These are phyloP conservation scores for Diceros bicornis DNA, from an alignment of 2,797 vertebrate genomes.

Conservation along the genomic window DNA sequence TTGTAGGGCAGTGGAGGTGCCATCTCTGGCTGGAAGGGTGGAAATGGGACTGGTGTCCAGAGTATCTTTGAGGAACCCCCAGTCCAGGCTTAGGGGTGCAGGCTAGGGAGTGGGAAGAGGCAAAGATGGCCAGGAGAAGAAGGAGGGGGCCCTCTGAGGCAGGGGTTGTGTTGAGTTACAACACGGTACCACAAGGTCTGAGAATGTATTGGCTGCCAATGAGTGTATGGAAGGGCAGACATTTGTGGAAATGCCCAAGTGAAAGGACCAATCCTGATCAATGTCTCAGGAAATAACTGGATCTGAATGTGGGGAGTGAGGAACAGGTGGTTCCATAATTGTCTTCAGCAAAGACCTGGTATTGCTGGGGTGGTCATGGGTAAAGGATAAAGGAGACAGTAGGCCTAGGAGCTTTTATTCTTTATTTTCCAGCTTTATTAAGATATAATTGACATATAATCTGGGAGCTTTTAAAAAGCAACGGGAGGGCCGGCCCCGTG, in stretches of 20 bases:
- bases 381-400: constrained; percentile 60
- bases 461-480: constrained; percentile 64
- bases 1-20: constrained; percentile 59
- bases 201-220: background rate
- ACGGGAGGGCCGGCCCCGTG: background rate
- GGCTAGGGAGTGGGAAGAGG: background rate
- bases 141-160: background rate
- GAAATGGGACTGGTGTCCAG: background rate
- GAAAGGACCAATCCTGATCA: constrained; percentile 32
- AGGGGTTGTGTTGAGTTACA: background rate
- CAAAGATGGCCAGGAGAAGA: background rate
- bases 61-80: background rate
- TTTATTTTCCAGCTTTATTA: background rate
- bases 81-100: background rate
- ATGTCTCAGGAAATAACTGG: constrained; percentile 29
- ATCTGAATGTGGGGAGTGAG: constrained; percentile 34
- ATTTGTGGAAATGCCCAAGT: constrained; percentile 56
- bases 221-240: background rate
- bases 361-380: background rate
- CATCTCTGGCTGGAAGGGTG: background rate
- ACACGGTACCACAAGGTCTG: background rate
- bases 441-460: constrained; percentile 48
- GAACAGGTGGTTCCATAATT: background rate
- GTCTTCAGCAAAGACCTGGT: constrained; percentile 54
- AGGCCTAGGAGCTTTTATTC: constrained; percentile 38